Evolutionary conservation across 2,113 vertebrate genomes (phyloP), one percentile per base, ranked within the genome.

Genomic region (Callionymus lyra): DNA sequence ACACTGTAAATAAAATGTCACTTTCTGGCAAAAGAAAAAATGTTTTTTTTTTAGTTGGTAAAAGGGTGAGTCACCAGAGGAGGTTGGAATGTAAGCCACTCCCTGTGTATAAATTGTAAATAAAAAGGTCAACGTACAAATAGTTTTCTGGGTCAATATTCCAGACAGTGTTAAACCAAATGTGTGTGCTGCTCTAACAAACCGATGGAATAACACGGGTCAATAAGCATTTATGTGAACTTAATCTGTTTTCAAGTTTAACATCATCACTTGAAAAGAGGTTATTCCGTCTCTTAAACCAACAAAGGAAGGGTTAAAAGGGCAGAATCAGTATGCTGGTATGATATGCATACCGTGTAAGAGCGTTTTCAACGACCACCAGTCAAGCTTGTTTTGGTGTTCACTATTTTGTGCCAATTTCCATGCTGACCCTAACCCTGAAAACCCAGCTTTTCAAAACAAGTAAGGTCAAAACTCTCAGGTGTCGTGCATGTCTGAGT

Each of bases 371-470:
- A 80, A 62, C 73, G 61, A 67, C 73, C 82, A 72, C 50, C 77
- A 79, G 74, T 78, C 79, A 78, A 80, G 80, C 72, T 77, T 80
- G 74, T 82, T 81, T 81, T 84, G 74, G 61, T 82, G 81, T 79
- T 52, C 50, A 36, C 13, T 66, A 53, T 68, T 72, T 74, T 67
- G 57, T 62, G 56, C 57, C 66, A 66, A 64, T 74, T 82, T 78
- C 65, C 69, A 47, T 13, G 31, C 55, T 59, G 70, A 66, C 74
- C 73, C 70, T 71, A 65, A 73, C 47, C 47, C 44, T 52, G 50
- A 44, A 50, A 55, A 79, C 58, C 53, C 66, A 65, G 46, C 60
- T 61, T 50, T 48, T 70, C 65, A 60, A 74, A 74, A 72, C 69
- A 72, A 63, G 63, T 50, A 71, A 76, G 79, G 76, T 76, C 65